phyloP scores from a whole-genome alignment of 2,888 invertebrate species.

The Arge pagana region DNA sequence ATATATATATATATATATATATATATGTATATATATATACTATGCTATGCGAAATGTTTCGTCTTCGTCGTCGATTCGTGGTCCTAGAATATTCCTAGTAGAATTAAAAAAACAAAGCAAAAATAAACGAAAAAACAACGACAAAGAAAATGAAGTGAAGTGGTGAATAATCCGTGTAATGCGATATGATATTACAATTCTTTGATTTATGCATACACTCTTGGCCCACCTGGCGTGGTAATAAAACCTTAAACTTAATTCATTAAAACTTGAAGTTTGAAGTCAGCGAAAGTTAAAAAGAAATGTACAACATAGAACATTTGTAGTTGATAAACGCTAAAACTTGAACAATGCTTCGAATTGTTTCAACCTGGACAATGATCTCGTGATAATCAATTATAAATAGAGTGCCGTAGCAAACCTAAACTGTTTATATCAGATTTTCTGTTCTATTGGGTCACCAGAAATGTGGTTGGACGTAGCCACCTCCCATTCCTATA shows the following conservation, averaged over 20 bases:
- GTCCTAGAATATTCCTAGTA: too few species aligned
- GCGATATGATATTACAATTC: too few species aligned
- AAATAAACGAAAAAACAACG: too few species aligned
- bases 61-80: too few species aligned
- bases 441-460: slow-evolving; percentile 38
- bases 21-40: too few species aligned
- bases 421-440: slow-evolving; percentile 18
- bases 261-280: slow-evolving; percentile 13
- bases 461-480: slow-evolving; percentile 56
- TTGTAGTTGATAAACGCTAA: slow-evolving; percentile 12
- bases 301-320: slow-evolving; percentile 19
- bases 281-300: slow-evolving; percentile 10
- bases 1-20: slow-evolving; percentile 1
- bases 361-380: slow-evolving; percentile 6
- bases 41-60: too few species aligned
- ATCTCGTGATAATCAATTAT: slow-evolving; percentile 9
- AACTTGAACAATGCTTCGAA: slow-evolving; percentile 15
- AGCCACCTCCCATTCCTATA: slow-evolving; percentile 54
- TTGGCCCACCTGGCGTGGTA: slow-evolving; percentile 9
- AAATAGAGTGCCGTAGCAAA: slow-evolving; percentile 21
- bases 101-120: too few species aligned
- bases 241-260: slow-evolving; percentile 5
- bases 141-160: too few species aligned
- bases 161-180: too few species aligned
- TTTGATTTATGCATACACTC: too few species aligned